Conservation (phyloP, 2,113 vertebrate species). For the Carlito syrichta region DNA sequence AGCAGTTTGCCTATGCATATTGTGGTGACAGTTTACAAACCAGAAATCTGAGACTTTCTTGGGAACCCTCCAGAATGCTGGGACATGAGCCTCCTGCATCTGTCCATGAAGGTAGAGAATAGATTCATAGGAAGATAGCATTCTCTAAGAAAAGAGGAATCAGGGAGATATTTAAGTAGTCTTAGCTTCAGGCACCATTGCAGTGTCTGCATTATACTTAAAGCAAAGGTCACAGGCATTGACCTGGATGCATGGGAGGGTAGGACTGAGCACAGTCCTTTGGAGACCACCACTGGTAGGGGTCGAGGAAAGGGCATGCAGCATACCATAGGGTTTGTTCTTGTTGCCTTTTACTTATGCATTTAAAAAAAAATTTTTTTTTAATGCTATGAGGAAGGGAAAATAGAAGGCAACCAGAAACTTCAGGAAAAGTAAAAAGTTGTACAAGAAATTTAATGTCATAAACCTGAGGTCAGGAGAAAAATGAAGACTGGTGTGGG, state of each 20-base stretch:
- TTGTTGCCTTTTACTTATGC: background rate
- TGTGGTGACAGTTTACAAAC: background rate
- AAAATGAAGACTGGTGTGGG: too few species aligned
- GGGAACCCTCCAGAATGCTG: background rate
- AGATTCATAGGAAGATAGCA: background rate
- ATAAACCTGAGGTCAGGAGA: background rate
- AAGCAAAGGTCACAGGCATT: too few species aligned
- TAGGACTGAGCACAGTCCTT: background rate
- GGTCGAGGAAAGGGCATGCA: too few species aligned
- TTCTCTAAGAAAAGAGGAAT: background rate
- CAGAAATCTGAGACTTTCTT: background rate
- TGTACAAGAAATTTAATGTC: background rate
- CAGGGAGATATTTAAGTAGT: background rate
- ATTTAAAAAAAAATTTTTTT: background rate
- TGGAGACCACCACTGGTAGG: background rate
- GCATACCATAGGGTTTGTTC: background rate
- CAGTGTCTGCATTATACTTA: too few species aligned
- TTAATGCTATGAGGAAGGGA: background rate
- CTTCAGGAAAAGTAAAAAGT: background rate
- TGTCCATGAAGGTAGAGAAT: background rate
- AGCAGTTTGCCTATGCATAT: background rate
- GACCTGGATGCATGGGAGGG: accelerated
- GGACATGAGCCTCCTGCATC: background rate
- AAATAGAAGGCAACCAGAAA: background rate
- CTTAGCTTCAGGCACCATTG: background rate